phyloP scores from a whole-genome alignment of 2,797 vertebrate genomes.

The Gephyroberyx darwinii region DNA sequence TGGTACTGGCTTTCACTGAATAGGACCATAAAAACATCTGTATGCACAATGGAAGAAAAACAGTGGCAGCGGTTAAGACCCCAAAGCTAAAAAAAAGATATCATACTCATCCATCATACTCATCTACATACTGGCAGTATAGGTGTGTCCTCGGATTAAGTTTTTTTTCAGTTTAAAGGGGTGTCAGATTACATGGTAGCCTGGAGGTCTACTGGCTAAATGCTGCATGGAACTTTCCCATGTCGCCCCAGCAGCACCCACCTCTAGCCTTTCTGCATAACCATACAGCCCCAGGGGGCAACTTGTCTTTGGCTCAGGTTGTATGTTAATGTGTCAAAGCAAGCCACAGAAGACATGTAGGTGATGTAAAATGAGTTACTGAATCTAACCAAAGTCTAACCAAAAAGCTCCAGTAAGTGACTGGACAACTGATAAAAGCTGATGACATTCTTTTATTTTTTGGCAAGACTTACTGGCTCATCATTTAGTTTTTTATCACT shows the following conservation, averaged over 20 bases:
- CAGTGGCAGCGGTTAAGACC: background rate
- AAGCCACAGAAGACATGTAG: background rate
- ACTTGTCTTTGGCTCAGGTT: slow-evolving; percentile 10
- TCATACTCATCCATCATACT: no score
- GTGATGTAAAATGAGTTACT: background rate
- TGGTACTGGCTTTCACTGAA: no score
- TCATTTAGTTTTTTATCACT: background rate
- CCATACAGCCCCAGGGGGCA: slow-evolving; percentile 24
- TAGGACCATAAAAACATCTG: background rate
- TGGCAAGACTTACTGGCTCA: background rate
- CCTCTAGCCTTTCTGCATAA: slow-evolving; percentile 1
- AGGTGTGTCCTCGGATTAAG: background rate
- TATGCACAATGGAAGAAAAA: background rate
- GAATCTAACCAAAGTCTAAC: background rate
- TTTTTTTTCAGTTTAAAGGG: background rate
- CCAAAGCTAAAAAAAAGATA: background rate
- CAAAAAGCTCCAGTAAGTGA: background rate
- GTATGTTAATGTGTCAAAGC: slow-evolving; percentile 4
- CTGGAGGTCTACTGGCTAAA: slow-evolving; percentile 58
- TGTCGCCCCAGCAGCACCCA: background rate
- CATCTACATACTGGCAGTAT: background rate
- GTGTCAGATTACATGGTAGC: slow-evolving; percentile 33
- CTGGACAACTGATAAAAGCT: background rate
- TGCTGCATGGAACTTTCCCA: background rate
- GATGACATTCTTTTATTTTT: background rate